These are phyloP conservation scores for Crotophaga sulcirostris DNA, from an alignment of 2,113 vertebrate genomes.

Conservation along the genomic window DNA sequence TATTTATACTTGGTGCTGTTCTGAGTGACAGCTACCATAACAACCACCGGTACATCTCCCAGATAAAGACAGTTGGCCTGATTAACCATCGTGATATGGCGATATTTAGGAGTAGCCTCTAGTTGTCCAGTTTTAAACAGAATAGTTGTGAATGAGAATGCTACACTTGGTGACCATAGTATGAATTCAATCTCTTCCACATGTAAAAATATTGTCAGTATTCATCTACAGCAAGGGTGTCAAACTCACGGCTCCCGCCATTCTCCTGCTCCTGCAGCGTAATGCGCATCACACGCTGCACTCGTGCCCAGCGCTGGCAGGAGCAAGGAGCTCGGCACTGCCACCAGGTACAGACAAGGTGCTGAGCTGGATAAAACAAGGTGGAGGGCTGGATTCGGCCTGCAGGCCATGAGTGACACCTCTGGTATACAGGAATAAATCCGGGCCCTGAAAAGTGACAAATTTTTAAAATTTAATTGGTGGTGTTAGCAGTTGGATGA, in stretches of 20 bases:
- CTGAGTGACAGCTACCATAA: neutral
- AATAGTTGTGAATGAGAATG: neutral
- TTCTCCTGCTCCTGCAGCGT: too few relatives aligned
- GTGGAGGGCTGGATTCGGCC: too few relatives aligned
- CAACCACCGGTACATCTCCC: neutral
- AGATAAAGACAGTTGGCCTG: rapidly evolving
- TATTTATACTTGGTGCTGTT: neutral
- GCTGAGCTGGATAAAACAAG: too few relatives aligned
- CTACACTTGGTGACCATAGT: neutral
- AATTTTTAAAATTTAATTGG: neutral
- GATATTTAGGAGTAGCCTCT: neutral
- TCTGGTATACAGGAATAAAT: neutral
- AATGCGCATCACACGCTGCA: too few relatives aligned
- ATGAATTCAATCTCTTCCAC: neutral
- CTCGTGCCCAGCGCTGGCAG: too few relatives aligned
- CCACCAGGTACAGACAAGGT: too few relatives aligned
- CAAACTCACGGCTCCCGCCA: too few relatives aligned
- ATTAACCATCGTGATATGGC: rapidly evolving
- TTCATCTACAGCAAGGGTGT: neutral
- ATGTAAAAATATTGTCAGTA: neutral
- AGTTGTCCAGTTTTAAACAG: neutral
- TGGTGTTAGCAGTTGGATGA: neutral
- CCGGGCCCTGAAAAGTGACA: neutral
- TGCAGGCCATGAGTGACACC: too few relatives aligned
- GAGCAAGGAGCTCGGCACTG: too few relatives aligned